These are phyloP conservation scores for Volucella zonaria DNA, from an alignment of 2,888 invertebrate genomes.

Conservation along the genomic window DNA sequence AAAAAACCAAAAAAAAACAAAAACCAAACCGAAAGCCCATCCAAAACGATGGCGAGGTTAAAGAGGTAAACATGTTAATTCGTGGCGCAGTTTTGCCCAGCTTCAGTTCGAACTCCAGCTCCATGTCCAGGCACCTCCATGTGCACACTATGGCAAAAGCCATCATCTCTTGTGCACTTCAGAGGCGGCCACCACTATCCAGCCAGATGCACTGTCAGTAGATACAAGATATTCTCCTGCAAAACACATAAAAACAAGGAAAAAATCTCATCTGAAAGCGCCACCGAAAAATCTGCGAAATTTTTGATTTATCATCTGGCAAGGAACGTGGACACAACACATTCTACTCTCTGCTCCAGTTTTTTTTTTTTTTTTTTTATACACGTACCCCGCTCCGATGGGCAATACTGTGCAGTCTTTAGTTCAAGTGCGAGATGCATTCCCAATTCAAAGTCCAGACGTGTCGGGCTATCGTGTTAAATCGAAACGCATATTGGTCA, in stretches of 20 bases:
- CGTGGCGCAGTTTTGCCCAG: constrained; percentile 69
- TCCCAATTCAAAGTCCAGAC: constrained; percentile 62
- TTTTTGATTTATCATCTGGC: constrained; percentile 72
- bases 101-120: constrained; percentile 30
- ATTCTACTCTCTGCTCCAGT: too few species aligned
- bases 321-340: constrained; percentile 66
- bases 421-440: constrained; percentile 60
- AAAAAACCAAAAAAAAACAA: constrained; percentile 30
- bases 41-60: constrained; percentile 63
- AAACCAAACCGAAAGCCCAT: constrained; percentile 58
- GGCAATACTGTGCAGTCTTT: background rate
- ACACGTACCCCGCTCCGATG: constrained; percentile 2
- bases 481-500: constrained; percentile 73
- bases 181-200: constrained; percentile 5
- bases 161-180: constrained; percentile 37
- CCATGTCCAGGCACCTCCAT: constrained; percentile 39
- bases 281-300: constrained; percentile 72
- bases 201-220: constrained; percentile 58
- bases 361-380: too few species aligned
- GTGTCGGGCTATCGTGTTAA: constrained; percentile 71
- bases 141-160: constrained; percentile 24
- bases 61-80: constrained; percentile 74
- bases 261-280: constrained; percentile 55
- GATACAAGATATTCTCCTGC: constrained; percentile 18
- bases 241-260: background rate